Evolutionary conservation across 2,797 vertebrate genomes (phyloP).

Genomic region (Pseudotriccus pelzelni): DNA sequence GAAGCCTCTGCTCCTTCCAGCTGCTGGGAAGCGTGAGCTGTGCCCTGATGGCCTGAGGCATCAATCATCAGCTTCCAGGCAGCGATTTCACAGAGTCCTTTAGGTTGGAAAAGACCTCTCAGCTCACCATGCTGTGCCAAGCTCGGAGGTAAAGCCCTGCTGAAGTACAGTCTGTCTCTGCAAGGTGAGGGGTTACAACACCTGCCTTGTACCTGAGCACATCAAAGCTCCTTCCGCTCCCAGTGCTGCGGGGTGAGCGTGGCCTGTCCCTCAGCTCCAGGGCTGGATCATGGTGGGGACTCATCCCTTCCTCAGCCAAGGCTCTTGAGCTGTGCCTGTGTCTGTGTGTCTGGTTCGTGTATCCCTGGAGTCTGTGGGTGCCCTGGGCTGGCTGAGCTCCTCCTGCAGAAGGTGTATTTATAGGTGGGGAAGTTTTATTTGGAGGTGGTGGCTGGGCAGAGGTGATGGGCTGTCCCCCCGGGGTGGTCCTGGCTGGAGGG

Average conservation of each 20-base stretch:
- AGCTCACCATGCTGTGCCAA: not conserved
- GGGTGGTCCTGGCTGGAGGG: fast-evolving
- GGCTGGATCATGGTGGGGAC: not conserved
- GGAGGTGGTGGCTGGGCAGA: fast-evolving
- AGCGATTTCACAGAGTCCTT: not conserved
- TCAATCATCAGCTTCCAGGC: not conserved
- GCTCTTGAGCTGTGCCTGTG: not conserved
- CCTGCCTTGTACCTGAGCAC: fast-evolving
- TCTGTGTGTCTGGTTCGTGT: fast-evolving
- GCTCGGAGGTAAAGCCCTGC: not conserved
- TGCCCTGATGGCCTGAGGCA: not conserved
- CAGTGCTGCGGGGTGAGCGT: fast-evolving
- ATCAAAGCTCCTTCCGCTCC: not conserved
- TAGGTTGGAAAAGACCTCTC: not conserved
- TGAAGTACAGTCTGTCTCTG: not conserved
- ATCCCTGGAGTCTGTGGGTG: not conserved
- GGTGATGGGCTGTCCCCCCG: fast-evolving
- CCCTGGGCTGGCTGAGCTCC: fast-evolving
- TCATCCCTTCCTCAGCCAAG: fast-evolving
- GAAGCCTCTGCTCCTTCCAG: not conserved
- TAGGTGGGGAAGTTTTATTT: fast-evolving
- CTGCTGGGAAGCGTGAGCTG: not conserved
- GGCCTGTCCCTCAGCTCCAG: not conserved
- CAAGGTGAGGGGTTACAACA: not conserved
- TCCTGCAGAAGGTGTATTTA: not conserved